phyloP scores from a whole-genome alignment of 2,113 vertebrate species.

The Pogona vitticeps region DNA sequence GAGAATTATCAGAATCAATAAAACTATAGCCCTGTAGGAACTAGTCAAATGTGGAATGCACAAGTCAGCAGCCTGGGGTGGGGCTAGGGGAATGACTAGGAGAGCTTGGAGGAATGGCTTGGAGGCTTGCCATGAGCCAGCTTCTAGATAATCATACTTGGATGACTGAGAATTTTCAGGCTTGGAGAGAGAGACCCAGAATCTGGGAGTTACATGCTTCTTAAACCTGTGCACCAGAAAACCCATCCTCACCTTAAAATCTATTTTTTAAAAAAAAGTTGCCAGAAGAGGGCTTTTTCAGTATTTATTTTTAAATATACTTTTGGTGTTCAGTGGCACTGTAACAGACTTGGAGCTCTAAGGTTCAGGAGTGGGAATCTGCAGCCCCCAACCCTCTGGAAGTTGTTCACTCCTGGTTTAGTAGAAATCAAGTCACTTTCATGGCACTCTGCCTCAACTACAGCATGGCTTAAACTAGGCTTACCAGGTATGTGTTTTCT shows the following conservation, averaged over 20 bases:
- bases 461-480: not conserved
- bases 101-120: no score
- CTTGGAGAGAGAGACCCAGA: no score
- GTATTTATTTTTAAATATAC: not conserved
- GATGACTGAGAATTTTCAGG: no score
- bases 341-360: not conserved
- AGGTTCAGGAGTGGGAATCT: no score
- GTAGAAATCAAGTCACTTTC: slow-evolving; percentile 9
- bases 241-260: not conserved
- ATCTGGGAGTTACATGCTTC: slow-evolving; percentile 28
- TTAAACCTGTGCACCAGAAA: not conserved
- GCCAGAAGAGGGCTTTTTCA: no score
- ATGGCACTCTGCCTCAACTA: not conserved
- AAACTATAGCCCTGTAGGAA: not conserved
- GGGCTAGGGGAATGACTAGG: no score
- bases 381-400: no score
- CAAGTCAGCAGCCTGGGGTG: not conserved
- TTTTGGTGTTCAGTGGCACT: not conserved
- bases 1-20: not conserved
- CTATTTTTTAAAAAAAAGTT: not conserved
- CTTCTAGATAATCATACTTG: no score
- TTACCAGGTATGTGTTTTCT: not conserved
- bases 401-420: no score
- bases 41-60: not conserved
- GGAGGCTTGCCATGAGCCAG: no score